Evolutionary conservation across 2,888 invertebrate species (phyloP), one percentile per base, ranked within the genome.

Genomic region (Phytoseiulus persimilis): DNA sequence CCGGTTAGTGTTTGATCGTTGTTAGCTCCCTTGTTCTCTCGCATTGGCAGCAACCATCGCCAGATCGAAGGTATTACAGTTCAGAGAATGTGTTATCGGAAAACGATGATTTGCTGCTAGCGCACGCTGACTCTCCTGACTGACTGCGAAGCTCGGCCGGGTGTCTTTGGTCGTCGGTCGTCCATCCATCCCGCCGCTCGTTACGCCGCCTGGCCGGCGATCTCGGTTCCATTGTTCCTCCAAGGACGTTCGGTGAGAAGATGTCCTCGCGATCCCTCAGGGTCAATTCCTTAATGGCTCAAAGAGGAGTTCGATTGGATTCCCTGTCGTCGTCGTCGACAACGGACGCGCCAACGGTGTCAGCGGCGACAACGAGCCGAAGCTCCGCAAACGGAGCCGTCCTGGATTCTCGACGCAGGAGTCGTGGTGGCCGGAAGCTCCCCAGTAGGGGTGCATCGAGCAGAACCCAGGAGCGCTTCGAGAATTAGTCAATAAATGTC

Each of bases 21-120:
- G 65, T 65, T 65, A 2, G 65, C 65, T 65, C 65, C 65, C 65
- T 65, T 28, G 65, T 65, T 65, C 65, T 65, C 65, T 65, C 28
- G 65, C 65, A 65, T 65, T 23, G 65, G 65, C 65, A 65, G 65
- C 65, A 65, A 14, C 65, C 65, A 23, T 65, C 65, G 65, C 65
- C 18, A 14, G 65, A 65, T 65, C 65, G 65, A 65, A 65, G 65
- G 65, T 65, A 65, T 65, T 65, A 65, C 11, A 65, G 65, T 65
- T 65, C 65, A 65, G 65, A 65, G 65, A 65, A 65, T 65, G 65
- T 65, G 65, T 65, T 65, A 65, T 65, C 18, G 65, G 65, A 65
- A 65, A 65, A 65, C 65, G 65, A 65, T 65, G 65, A 65, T 65
- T 65, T 65, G 65, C 65, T 65, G 65, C 65, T 65, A 65, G 65